These are phyloP conservation scores for Pristionchus entomophagus DNA, from an alignment of 2,888 invertebrate genomes.

Conservation along the genomic window DNA sequence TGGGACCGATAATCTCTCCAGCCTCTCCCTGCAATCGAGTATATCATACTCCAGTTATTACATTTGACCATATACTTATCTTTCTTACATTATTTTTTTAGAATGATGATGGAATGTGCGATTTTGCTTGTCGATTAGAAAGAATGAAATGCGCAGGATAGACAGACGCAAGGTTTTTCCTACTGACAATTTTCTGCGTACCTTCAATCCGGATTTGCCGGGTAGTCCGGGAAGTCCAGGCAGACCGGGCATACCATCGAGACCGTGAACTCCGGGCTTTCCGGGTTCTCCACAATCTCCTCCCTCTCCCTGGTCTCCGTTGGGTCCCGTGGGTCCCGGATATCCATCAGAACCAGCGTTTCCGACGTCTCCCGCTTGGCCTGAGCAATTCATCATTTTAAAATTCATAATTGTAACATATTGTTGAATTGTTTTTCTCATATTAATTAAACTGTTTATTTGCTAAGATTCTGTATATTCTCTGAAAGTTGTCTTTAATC, in stretches of 20 bases:
- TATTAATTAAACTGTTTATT: too few relatives aligned
- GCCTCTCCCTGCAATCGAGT: conserved; percentile 74
- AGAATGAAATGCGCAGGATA: background rate
- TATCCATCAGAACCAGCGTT: conserved; percentile 61
- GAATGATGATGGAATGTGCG: too few relatives aligned
- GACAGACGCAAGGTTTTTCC: background rate
- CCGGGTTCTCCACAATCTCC: conserved; percentile 63
- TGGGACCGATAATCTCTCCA: conserved; percentile 75
- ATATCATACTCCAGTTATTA: too few relatives aligned
- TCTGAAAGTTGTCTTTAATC: too few relatives aligned
- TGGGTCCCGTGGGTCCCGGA: conserved; percentile 61
- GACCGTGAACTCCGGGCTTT: conserved; percentile 68
- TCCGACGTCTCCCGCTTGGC: conserved; percentile 68
- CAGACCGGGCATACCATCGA: conserved; percentile 52
- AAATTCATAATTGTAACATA: background rate
- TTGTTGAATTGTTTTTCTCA: too few relatives aligned
- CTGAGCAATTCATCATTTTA: too few relatives aligned
- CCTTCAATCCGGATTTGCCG: conserved; percentile 54
- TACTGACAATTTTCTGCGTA: background rate
- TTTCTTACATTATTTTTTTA: too few relatives aligned
- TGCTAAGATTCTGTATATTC: too few relatives aligned
- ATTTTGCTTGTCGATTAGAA: background rate
- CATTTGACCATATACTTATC: too few relatives aligned
- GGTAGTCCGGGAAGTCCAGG: conserved; percentile 64
- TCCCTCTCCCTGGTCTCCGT: conserved; percentile 62